These are phyloP conservation scores for Murina feae DNA, from an alignment of 2,113 vertebrate genomes.

Conservation along the genomic window DNA sequence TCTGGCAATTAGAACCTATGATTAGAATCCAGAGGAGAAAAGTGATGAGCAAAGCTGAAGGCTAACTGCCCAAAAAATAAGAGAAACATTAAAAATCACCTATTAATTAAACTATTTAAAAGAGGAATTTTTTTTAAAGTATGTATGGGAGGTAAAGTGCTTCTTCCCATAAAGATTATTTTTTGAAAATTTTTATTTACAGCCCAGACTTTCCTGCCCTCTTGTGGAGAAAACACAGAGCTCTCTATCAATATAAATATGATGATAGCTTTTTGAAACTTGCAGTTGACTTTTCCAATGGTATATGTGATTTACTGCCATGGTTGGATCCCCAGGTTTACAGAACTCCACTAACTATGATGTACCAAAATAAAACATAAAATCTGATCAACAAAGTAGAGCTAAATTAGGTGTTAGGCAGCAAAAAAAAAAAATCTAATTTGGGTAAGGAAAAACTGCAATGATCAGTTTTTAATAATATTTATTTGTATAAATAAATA, in stretches of 20 bases:
- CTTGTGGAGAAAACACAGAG: conserved; percentile 33
- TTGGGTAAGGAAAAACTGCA: background rate
- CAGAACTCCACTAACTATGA: background rate
- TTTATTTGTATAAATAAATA: background rate
- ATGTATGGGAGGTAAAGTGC: background rate
- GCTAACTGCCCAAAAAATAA: background rate
- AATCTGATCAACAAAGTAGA: conserved; percentile 3
- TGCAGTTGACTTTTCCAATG: background rate
- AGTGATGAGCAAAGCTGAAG: background rate
- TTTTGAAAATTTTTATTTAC: background rate
- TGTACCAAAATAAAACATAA: background rate
- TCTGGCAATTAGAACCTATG: background rate
- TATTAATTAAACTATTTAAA: background rate
- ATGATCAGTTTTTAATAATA: conserved; percentile 19
- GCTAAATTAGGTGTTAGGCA: background rate
- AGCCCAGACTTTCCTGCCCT: conserved; percentile 52
- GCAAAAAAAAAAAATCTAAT: background rate
- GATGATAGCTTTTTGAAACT: background rate
- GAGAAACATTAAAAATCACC: conserved; percentile 6
- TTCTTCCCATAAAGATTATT: background rate
- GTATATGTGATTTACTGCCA: background rate
- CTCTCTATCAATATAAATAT: background rate
- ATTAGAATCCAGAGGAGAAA: background rate
- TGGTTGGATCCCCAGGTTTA: background rate
- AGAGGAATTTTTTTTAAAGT: background rate